Conservation (phyloP, 2,797 vertebrate species). For the Kryptolebias ocellatus region DNA sequence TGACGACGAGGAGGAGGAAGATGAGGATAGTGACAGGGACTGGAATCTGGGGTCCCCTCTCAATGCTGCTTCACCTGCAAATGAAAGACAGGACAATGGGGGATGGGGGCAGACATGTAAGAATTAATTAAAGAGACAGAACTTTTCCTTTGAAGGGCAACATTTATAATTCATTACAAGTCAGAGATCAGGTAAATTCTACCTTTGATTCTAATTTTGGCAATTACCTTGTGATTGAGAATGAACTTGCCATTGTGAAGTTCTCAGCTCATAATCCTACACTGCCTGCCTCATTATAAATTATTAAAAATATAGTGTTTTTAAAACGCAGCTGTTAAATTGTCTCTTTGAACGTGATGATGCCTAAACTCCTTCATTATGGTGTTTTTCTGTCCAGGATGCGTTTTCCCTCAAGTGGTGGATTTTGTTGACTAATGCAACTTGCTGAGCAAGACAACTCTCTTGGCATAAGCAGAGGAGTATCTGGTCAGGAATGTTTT, state of each 20-base stretch:
- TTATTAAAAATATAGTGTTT: constrained; percentile 37
- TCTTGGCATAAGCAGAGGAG: constrained; percentile 55
- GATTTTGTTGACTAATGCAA: constrained; percentile 62
- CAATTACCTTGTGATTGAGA: constrained; percentile 3
- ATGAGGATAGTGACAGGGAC: constrained; percentile 88
- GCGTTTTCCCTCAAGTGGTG: constrained; percentile 46
- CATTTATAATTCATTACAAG: no score
- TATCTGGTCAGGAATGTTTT: constrained; percentile 71
- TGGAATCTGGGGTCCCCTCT: constrained; percentile 94
- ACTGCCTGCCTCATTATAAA: constrained; percentile 22
- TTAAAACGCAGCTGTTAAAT: constrained; percentile 42
- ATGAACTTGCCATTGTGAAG: not conserved
- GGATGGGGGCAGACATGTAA: not conserved
- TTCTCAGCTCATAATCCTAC: constrained; percentile 3
- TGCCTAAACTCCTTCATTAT: constrained; percentile 40
- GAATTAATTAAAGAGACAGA: constrained; percentile 7
- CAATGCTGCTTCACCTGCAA: constrained; percentile 92
- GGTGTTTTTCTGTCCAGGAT: constrained; percentile 44
- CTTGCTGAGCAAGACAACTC: constrained; percentile 67
- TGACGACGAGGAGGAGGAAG: constrained; percentile 78
- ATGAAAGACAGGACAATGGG: not conserved
- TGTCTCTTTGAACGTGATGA: constrained; percentile 54
- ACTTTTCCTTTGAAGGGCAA: not conserved
- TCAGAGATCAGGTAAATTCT: not conserved
- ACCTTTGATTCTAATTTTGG: not conserved